Conservation (phyloP, 2,888 invertebrate species). For the Nomada goodeniana region DNA sequence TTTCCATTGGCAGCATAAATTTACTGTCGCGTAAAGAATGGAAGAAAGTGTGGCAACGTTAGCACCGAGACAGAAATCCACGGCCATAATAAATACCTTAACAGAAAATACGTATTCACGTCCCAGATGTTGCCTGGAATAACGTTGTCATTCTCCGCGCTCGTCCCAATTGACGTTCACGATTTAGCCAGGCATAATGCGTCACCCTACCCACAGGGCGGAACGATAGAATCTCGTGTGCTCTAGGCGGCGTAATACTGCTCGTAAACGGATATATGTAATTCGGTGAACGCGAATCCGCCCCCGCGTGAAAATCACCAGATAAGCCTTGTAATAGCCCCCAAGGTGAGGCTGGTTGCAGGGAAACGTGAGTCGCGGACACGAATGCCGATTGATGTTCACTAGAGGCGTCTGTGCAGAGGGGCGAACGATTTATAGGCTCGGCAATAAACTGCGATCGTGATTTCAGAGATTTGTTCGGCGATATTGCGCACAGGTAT, state of each 20-base stretch:
- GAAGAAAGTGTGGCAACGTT: not conserved
- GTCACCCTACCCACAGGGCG: conserved; percentile 22
- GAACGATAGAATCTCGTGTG: conserved; percentile 62
- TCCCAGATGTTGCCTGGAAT: conserved; percentile 29
- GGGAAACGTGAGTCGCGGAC: conserved; percentile 21
- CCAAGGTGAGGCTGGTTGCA: not conserved
- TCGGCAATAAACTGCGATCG: conserved; percentile 61
- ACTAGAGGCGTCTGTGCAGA: conserved; percentile 1
- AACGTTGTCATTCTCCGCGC: conserved; percentile 45
- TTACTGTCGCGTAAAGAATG: not conserved
- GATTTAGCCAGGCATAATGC: conserved; percentile 36
- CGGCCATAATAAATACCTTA: not conserved
- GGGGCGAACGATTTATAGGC: conserved; percentile 58
- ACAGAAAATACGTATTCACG: not conserved
- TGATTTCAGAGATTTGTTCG: conserved; percentile 65
- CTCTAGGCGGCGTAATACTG: conserved; percentile 38
- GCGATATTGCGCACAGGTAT: conserved; percentile 57
- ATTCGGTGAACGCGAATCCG: conserved; percentile 42
- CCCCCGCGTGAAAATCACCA: conserved; percentile 22
- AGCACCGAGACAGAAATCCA: not conserved
- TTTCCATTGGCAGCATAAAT: not conserved
- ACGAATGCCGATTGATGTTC: conserved; percentile 11
- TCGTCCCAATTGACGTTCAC: conserved; percentile 50
- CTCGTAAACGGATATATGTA: conserved; percentile 59
- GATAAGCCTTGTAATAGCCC: conserved; percentile 42